phyloP scores from a whole-genome alignment of 2,797 vertebrate genomes.

The Pterois miles region DNA sequence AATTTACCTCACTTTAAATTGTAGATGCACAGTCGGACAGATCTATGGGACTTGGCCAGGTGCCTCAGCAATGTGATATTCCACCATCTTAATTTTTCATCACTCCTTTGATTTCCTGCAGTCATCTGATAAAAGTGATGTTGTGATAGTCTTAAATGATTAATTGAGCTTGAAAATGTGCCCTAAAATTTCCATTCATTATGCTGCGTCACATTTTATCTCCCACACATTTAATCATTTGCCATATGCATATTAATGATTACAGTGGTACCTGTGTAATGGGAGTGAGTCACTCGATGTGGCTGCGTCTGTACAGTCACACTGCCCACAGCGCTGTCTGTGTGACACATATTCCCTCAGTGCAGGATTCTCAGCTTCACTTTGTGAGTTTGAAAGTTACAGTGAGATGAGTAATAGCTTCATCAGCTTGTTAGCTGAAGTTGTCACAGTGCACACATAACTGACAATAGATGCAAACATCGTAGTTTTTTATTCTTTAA shows the following conservation, averaged over 20 bases:
- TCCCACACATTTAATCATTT: constrained; percentile 90
- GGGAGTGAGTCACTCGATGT: constrained; percentile 81
- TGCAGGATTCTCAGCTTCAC: constrained; percentile 4
- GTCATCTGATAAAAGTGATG: constrained; percentile 84
- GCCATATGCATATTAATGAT: constrained; percentile 92
- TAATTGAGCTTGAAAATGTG: constrained; percentile 90
- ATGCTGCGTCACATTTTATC: constrained; percentile 90
- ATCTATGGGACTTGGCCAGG: constrained; percentile 40
- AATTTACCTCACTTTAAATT: constrained; percentile 18
- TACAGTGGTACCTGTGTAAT: constrained; percentile 88
- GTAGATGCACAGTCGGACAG: constrained; percentile 15
- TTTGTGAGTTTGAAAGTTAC: constrained; percentile 6
- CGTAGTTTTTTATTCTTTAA: not conserved
- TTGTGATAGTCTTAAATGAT: constrained; percentile 90
- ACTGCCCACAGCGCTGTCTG: constrained; percentile 54
- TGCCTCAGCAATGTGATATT: constrained; percentile 43
- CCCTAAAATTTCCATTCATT: constrained; percentile 90
- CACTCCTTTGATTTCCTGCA: constrained; percentile 77
- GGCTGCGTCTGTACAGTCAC: constrained; percentile 77
- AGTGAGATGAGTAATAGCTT: constrained; percentile 7
- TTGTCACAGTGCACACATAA: not conserved
- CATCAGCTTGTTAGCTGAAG: not conserved
- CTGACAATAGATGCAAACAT: not conserved
- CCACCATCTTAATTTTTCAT: constrained; percentile 74
- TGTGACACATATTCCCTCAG: constrained; percentile 35